phyloP scores from a whole-genome alignment of 2,797 vertebrate genomes.

The Darevskia nairensis region DNA sequence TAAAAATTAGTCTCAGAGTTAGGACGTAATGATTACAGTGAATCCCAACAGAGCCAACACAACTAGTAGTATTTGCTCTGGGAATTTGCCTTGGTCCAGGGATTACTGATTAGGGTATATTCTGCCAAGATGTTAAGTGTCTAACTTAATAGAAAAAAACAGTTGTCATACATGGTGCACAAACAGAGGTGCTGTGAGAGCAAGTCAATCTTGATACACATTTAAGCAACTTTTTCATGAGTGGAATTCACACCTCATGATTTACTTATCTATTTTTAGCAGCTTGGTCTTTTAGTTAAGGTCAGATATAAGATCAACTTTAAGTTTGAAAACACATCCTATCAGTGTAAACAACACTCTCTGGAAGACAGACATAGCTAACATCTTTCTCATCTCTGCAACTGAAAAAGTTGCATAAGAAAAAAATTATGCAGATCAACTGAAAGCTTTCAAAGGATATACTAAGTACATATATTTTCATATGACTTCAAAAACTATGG shows the following conservation, averaged over 20 bases:
- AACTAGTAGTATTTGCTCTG: background rate
- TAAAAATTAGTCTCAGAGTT: background rate
- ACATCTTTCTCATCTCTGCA: constrained; percentile 56
- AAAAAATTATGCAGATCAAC: constrained; percentile 52
- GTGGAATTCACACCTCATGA: constrained; percentile 25
- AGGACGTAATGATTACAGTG: background rate
- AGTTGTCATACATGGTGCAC: background rate
- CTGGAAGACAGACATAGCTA: constrained; percentile 34
- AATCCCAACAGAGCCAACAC: background rate
- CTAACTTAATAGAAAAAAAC: constrained; percentile 13
- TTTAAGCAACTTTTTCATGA: constrained; percentile 29
- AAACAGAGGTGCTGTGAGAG: background rate
- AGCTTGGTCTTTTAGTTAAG: constrained; percentile 48
- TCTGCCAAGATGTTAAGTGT: background rate
- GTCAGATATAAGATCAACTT: constrained; percentile 25
- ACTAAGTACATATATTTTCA: constrained; percentile 62
- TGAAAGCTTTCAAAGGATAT: constrained; percentile 54
- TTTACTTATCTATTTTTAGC: constrained; percentile 39
- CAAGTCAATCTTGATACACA: background rate
- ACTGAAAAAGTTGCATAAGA: constrained; percentile 13
- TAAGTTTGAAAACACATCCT: constrained; percentile 45
- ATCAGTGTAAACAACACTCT: background rate
- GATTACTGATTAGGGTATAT: background rate
- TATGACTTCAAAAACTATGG: constrained; percentile 49
- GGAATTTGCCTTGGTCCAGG: background rate